These are phyloP conservation scores for Potamarius usumacintae DNA, from an alignment of 2,113 vertebrate genomes.

Conservation along the genomic window DNA sequence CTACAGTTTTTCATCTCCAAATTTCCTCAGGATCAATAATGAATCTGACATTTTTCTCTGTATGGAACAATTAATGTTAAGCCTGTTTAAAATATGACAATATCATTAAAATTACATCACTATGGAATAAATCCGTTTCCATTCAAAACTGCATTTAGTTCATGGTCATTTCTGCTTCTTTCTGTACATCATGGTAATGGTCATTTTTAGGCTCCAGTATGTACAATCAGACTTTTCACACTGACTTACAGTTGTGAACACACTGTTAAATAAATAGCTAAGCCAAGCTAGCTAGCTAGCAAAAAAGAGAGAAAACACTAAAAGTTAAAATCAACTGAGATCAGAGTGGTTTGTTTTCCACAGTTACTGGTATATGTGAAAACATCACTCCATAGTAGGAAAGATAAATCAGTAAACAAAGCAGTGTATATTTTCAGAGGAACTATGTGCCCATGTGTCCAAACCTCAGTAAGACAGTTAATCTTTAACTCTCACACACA, in stretches of 20 bases:
- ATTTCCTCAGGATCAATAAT: neutral
- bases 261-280: neutral
- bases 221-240: neutral
- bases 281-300: neutral
- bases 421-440: constrained; percentile 12
- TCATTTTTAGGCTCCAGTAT: neutral
- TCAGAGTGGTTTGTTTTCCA: neutral
- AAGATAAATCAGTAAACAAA: constrained; percentile 37
- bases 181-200: neutral
- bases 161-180: neutral
- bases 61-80: neutral
- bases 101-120: neutral
- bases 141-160: neutral
- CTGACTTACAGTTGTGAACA: neutral
- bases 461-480: constrained; percentile 37
- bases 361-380: neutral
- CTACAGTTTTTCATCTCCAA: neutral
- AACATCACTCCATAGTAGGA: constrained; percentile 26
- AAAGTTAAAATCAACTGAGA: constrained; percentile 18
- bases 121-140: neutral
- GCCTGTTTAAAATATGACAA: neutral
- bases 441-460: constrained; percentile 24
- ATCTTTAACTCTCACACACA: constrained; percentile 28
- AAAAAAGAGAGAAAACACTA: neutral
- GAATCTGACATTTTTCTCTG: neutral